These are phyloP conservation scores for Agrochola lota DNA, from an alignment of 2,888 invertebrate genomes.

Conservation along the genomic window DNA sequence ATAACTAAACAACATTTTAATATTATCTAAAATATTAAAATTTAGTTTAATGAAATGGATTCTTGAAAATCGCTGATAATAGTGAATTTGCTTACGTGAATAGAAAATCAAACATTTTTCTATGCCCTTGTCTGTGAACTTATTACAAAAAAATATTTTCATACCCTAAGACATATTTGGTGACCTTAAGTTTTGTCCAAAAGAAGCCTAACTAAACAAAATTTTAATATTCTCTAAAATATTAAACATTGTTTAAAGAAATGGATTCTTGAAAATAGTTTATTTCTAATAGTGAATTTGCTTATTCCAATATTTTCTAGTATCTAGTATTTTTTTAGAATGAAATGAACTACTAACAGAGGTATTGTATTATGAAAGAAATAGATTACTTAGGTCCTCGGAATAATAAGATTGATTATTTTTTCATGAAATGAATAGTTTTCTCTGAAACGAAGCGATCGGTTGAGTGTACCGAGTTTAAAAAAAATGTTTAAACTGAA, in stretches of 20 bases:
- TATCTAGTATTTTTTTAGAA: background rate
- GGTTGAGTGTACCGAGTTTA: background rate
- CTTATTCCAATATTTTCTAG: conserved; percentile 8
- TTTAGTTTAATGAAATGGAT: background rate
- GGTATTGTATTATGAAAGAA: background rate
- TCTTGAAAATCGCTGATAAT: conserved; percentile 3
- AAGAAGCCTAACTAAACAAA: background rate
- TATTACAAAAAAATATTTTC: background rate
- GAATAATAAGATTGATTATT: background rate
- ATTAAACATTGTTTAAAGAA: background rate
- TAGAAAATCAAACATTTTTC: background rate
- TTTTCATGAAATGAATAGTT: background rate
- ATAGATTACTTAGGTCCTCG: background rate
- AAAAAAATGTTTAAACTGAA: background rate
- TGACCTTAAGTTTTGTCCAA: background rate
- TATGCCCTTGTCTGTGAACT: background rate
- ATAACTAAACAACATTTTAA: too few relatives aligned
- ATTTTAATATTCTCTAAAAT: background rate
- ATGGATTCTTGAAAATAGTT: conserved; percentile 4
- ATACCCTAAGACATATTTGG: background rate
- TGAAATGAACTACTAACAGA: conserved; percentile 8
- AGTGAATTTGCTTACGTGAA: background rate
- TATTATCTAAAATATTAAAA: background rate
- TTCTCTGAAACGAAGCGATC: background rate
- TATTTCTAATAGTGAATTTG: background rate